Conservation (phyloP, 2,888 invertebrate genomes). For the Philereme transversata region DNA sequence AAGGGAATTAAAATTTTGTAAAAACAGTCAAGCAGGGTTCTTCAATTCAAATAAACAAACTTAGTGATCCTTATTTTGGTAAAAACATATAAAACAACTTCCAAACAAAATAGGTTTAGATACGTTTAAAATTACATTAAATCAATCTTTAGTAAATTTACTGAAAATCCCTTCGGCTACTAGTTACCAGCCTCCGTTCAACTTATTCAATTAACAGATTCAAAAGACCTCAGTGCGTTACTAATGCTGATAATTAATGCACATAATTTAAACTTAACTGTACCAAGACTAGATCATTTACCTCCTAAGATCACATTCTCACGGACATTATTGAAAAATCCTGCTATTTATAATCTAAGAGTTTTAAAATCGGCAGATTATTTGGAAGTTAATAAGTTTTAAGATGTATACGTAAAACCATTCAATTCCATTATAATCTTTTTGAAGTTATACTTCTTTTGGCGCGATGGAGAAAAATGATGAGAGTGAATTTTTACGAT, state of each 20-base stretch:
- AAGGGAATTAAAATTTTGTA: not conserved
- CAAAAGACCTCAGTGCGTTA: too few relatives aligned
- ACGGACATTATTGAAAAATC: too few relatives aligned
- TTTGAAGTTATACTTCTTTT: too few relatives aligned
- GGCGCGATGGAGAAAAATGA: too few relatives aligned
- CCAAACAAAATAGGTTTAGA: not conserved
- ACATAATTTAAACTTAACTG: not conserved
- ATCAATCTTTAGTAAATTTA: too few relatives aligned
- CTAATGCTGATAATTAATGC: too few relatives aligned
- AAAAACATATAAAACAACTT: not conserved
- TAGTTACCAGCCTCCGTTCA: too few relatives aligned
- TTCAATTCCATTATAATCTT: not conserved
- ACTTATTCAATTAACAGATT: too few relatives aligned
- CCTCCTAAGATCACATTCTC: not conserved
- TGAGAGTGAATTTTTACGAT: too few relatives aligned
- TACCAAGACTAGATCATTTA: constrained; percentile 13
- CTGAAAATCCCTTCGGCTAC: too few relatives aligned
- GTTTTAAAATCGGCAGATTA: constrained; percentile 1
- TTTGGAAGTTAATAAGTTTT: not conserved
- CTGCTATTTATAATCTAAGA: not conserved
- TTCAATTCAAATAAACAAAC: not conserved
- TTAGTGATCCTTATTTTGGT: not conserved
- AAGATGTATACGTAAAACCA: not conserved
- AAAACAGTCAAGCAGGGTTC: not conserved
- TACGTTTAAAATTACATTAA: not conserved